Percentiles rank a stretch among this genome's conserved stretches.
Conservation (phyloP, 2,888 invertebrate species). For the Rhyacophila evoluta region DNA sequence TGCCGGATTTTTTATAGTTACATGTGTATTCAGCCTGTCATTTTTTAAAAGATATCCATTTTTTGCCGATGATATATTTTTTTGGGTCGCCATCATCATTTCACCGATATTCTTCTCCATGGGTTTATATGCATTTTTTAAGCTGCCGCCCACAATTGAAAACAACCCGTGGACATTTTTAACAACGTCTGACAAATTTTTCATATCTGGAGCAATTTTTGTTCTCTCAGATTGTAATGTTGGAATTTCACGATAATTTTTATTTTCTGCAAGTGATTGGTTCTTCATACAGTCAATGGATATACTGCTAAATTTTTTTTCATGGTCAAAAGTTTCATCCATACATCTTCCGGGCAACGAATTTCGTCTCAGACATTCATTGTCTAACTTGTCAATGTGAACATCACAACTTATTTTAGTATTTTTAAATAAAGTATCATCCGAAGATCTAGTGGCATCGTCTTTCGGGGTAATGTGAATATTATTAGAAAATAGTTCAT, state of each 20-base stretch:
- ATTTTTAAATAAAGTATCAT: background rate
- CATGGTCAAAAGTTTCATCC: background rate
- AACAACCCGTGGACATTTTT: slow-evolving; percentile 69
- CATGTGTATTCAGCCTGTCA: slow-evolving; percentile 53
- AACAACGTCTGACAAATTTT: slow-evolving; percentile 58
- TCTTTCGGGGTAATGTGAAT: background rate
- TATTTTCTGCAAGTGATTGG: slow-evolving; percentile 25
- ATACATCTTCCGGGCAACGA: slow-evolving; percentile 43
- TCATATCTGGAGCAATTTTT: slow-evolving; percentile 45
- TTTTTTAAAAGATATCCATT: slow-evolving; percentile 40
- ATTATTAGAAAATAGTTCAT: background rate
- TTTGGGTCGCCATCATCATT: slow-evolving; percentile 50
- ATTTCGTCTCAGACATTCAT: slow-evolving; percentile 32
- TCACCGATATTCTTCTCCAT: slow-evolving; percentile 51
- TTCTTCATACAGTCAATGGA: slow-evolving; percentile 19
- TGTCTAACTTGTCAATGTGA: background rate
- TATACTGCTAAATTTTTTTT: slow-evolving; percentile 19
- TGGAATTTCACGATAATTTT: background rate
- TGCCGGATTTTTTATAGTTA: slow-evolving; percentile 25
- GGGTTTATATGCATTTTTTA: slow-evolving; percentile 64
- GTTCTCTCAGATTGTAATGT: slow-evolving; percentile 36
- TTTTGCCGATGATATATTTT: slow-evolving; percentile 46
- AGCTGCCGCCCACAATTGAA: slow-evolving; percentile 65
- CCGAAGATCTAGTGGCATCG: background rate
- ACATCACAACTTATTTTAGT: background rate